Evolutionary conservation across 2,888 invertebrate species (phyloP), one percentile per base, ranked within the genome.

Genomic region (Watsonalla binaria): DNA sequence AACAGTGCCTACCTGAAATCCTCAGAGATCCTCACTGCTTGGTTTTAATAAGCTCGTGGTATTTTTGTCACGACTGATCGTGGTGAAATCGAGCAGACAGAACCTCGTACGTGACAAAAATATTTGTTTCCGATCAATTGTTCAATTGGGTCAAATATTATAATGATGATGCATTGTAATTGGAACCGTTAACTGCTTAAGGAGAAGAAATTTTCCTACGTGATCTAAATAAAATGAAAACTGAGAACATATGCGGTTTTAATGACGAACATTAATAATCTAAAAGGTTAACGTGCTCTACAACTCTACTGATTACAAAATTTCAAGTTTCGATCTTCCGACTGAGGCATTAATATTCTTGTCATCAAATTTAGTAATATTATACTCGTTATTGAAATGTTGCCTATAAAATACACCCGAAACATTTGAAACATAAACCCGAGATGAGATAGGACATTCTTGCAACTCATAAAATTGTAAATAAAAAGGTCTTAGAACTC

Each of bases 1-100:
- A 42, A 8, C 42, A 42, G 11, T 42, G 5, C 8, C 8, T 37
- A 48, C 47, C 52, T 24, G 6, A 11, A 35, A 15, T 57, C 61
- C 55, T 37, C 46, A 37, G 56, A 59, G 59, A 52, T 53, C 55
- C 7, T 54, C 46, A 53, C 34, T 13, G 42, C 57, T 57, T 59
- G 58, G 60, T 61, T 52, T 52, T 49, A 42, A 54, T 51, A 37
- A 15, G 39, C 57, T 54, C 55, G 60, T 62, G 59, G 52, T 63
- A 63, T 66, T 64, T 61, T 51, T 45, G 59, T 58, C 63, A 63
- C 62, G 52, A 52, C 15, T 46, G 52, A 59, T 51, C 53, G 55
- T 59, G 53, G 70, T 66, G 68, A 72, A 72, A 70, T 66, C 66
- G 58, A 63, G 58, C 57, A 56, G 54, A 61, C 55, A 54, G 54